Base-by-base conservation (phyloP, 2,797 vertebrate genomes). In the Scomberomorus guttatus region DNA sequence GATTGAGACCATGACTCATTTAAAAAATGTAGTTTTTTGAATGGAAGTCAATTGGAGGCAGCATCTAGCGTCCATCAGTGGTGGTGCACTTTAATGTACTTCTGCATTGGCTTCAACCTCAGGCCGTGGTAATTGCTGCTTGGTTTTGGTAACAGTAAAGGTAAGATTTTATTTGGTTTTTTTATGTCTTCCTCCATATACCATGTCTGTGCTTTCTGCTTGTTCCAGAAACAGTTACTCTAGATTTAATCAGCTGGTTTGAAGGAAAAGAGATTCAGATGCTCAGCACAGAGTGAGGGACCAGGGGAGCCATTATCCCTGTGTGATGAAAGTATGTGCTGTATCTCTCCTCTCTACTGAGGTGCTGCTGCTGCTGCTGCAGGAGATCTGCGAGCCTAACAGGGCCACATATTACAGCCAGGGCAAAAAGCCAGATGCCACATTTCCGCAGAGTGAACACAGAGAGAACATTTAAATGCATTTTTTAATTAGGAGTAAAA, bases 171-270 rank as follows among this genome's bases (percentile, higher is more conserved):
- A 6, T 64, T n/a, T 25, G 22, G 32, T 6, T 51, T 14, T 24
- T 58, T 15, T 12, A 24, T 56, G 5, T 39, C 11, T 29, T 48
- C 48, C 24, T n/a, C 29, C 10, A 20, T 27, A 5, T 1, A 2
- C 5, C 10, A 25, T 17, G 5, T 64, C 51, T 67, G 52, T n/a
- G 51, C 58, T 66, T 50, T n/a, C 4, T 3, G 6, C 32, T 20
- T 29, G 51, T 5, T 51, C 15, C 57, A 71, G 54, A 57, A 72
- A 46, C 50, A 55, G 29, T 34, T 20, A 14, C 32, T 81, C 25
- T 50, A 34, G n/a, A 44, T 70, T 27, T 65, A 64, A 81, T 65
- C 54, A 44, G 76, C 44, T 62, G 55, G 14, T 71, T 50, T 13
- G n/a, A 66, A 68, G 32, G 25, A 12, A 24, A 48, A 65, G 6